Base-by-base conservation (phyloP, 2,113 vertebrate species). In the Hirundichthys speculiger region DNA sequence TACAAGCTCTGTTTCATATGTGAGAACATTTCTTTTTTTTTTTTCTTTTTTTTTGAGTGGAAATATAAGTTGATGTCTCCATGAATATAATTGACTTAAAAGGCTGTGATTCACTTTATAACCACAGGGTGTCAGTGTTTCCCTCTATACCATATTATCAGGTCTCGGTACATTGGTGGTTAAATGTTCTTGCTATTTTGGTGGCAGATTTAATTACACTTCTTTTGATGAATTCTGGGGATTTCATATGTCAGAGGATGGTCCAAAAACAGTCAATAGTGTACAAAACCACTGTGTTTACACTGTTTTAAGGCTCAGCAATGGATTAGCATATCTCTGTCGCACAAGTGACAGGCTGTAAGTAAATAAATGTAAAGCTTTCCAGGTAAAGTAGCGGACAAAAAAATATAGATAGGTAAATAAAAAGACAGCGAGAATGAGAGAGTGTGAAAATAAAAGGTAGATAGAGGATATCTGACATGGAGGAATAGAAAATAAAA, bases 51-150 rank as follows among this genome's bases (percentile, higher is more conserved):
- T 34, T 10, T 34, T 34, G 6, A 4, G 3, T 34, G 30, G 11
- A 34, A 9, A 7, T 34, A 34, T 9, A 34, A 34, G 30, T 34
- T 34, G 11, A 34, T 10, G 9, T 34, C 30, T 10, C 4, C 30
- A 34, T 34, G 30, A 34, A 2, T 10, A 5, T 7, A 34, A 34
- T 10, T 34, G 30, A 14, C 16, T 43, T n/a, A n/a, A 43, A 18
- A 0, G 13, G 1, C 15, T 77, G 57, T 41, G 14, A 7, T 73
- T 56, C 19, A 8, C 51, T 20, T 13, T 55, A 21, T 64, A 12
- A 50, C 77, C 88, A 82, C 79, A 18, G 18, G 3, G 77, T 85
- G 84, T 80, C 89, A 85, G 61, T 84, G 64, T 87, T 78, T 65
- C 40, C 25, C 79, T 64, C 19, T 65, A 34, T 11, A 59, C 18